A percentile compares a stretch with the other conserved stretches of the same genome.
Evolutionary conservation across 1,140 invertebrate species (phyloP).

Genomic region (Leptinotarsa defecta): DNA sequence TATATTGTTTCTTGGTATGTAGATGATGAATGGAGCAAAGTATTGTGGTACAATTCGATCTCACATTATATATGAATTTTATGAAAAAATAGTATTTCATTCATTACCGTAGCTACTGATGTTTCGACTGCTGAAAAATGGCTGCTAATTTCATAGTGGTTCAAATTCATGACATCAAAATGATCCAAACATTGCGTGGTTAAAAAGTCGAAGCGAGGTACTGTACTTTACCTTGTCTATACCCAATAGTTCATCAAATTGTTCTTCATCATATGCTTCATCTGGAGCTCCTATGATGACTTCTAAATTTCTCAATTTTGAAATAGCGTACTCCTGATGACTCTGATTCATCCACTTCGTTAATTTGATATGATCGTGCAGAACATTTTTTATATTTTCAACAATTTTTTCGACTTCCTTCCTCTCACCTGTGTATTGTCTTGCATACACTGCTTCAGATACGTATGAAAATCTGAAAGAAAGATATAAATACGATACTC

Average conservation of each 20-base stretch:
- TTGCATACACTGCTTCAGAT: conserved; percentile 25
- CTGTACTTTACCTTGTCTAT: conserved; percentile 23
- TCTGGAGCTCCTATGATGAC: conserved; percentile 35
- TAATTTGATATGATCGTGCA: conserved; percentile 23
- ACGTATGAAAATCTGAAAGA: conserved; percentile 32
- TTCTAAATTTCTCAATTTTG: conserved; percentile 28
- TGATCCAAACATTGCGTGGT: too few species aligned
- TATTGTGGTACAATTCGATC: too few species aligned
- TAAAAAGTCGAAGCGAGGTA: too few species aligned
- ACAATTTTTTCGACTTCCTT: conserved; percentile 30
- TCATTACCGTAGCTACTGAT: too few species aligned
- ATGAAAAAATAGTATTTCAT: too few species aligned
- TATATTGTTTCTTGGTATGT: too few species aligned
- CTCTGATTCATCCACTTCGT: conserved; percentile 28
- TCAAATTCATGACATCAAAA: too few species aligned
- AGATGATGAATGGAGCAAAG: too few species aligned
- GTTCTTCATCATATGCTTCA: conserved; percentile 29
- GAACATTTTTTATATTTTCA: conserved; percentile 15
- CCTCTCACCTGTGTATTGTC: conserved; percentile 12
- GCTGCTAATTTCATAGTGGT: too few species aligned
- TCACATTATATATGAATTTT: too few species aligned
- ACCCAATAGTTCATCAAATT: conserved; percentile 32
- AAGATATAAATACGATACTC: too few species aligned
- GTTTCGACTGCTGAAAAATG: too few species aligned
- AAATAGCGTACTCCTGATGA: conserved; percentile 23